Conservation (phyloP, 2,113 vertebrate genomes). For the Atlantisia rogersi region DNA sequence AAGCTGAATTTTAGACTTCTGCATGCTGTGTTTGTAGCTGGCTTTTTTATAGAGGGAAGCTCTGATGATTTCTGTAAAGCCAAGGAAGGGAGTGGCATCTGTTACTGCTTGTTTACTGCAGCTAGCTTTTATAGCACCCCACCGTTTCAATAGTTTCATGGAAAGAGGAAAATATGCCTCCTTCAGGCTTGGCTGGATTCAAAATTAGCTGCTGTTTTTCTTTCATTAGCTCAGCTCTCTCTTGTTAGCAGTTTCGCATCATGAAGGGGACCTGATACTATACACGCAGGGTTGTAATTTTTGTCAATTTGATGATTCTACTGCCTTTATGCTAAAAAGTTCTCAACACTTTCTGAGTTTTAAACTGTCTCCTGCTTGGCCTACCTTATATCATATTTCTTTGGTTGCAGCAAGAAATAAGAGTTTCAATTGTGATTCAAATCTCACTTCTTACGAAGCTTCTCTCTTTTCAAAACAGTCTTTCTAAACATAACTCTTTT, state of each 20-base stretch:
- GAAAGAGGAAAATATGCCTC: slow-evolving; percentile 1
- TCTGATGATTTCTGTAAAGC: background rate
- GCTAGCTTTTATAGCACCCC: background rate
- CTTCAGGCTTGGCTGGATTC: slow-evolving; percentile 7
- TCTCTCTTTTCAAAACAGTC: background rate
- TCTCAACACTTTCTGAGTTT: background rate
- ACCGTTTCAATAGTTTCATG: background rate
- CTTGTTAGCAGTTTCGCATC: background rate
- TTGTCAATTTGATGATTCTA: background rate
- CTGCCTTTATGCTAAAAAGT: background rate
- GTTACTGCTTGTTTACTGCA: background rate
- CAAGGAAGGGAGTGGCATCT: background rate
- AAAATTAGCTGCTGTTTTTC: slow-evolving; percentile 18
- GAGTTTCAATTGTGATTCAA: background rate
- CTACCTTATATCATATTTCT: background rate
- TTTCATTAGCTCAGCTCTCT: background rate
- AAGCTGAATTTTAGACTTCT: background rate
- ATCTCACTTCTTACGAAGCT: background rate
- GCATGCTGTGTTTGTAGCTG: background rate
- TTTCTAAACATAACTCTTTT: background rate
- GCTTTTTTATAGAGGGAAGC: background rate
- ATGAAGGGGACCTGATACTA: background rate
- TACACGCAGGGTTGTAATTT: background rate
- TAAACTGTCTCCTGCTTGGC: background rate
- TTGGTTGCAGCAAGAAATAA: background rate